A percentile compares a stretch with the other conserved stretches of the same genome.
Evolutionary conservation across 1,140 invertebrate genomes (phyloP).

Genomic region (Zaprionus vittiger): DNA sequence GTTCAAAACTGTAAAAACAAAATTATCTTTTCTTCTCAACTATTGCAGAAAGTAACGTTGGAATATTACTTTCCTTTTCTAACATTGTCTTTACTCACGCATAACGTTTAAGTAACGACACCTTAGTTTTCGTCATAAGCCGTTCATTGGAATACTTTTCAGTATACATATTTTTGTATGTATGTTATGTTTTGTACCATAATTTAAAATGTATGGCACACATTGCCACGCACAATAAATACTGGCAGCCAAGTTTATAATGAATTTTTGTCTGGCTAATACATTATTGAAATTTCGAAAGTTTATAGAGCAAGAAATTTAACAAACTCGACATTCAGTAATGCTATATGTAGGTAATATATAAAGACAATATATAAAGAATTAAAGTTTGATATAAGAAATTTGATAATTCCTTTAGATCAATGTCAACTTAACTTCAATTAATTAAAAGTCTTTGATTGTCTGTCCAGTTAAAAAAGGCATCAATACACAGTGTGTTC

Average conservation of each 20-base stretch:
- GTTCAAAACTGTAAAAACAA: not conserved
- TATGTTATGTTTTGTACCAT: not conserved
- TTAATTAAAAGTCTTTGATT: not conserved
- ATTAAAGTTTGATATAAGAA: not conserved
- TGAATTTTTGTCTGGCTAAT: not conserved
- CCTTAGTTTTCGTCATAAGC: not conserved
- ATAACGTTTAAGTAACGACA: not conserved
- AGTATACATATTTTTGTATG: not conserved
- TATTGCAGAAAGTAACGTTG: too few relatives aligned
- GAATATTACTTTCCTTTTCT: too few relatives aligned
- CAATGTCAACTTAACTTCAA: not conserved
- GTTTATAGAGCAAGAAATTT: not conserved
- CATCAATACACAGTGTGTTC: conserved; percentile 51
- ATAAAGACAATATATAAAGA: too few relatives aligned
- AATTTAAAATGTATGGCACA: not conserved
- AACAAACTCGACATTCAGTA: too few relatives aligned
- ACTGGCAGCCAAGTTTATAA: not conserved
- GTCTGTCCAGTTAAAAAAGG: not conserved
- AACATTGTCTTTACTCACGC: not conserved
- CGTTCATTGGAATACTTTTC: not conserved
- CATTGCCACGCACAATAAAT: not conserved
- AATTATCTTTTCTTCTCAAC: too few relatives aligned
- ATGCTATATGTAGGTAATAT: too few relatives aligned
- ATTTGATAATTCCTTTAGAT: not conserved
- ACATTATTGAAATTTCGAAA: not conserved